Evolutionary conservation across 1,140 invertebrate genomes (phyloP), one percentile per base, ranked within the genome.

Genomic region (Aethina tumida): DNA sequence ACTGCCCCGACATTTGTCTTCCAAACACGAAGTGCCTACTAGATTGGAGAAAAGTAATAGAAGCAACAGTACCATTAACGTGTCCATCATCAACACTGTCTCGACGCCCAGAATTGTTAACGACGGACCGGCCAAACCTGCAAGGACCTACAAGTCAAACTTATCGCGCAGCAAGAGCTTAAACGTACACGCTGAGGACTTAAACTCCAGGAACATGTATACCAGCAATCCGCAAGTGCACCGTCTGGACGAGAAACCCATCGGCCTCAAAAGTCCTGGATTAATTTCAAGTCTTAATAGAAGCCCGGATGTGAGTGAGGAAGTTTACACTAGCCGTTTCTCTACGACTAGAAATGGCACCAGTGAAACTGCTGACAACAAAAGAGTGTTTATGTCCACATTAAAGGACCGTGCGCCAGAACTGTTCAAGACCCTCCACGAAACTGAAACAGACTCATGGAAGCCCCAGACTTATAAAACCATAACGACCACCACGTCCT

Each of bases 81-180:
- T 84, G 14, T 82, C 79, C 2, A 78, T 79, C 37, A 72, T 79
- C 41, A 82, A 82, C 58, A 73, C 70, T 5, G 66, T 75, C 2
- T 62, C 68, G 6, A 53, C 70, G 2, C 54, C 62, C 7, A 43
- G 45, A 29, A 29, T 45, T 32, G 36, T 40, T 8, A 45, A 45
- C 37, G 43, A 45, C 5, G 73, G 70, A 6, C 80, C 81, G 0
- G 71, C 70, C 0, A 84, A 85, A 58, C 80, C 79, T 2, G 77
- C 80, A 18, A 62, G 81, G 41, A 81, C 79, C 7, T 84, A 84
- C 55, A 81, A 78, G 50, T 75, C 80, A 1, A 67, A 67, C 20
- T 60, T 89, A 7, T 75, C 79, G 12, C 66, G 84, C 33, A 88
- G 84, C 63, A 84, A 88, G 60, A 88, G 84, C 60, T 86, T 90